These are phyloP conservation scores for Tricholaema leucomelas DNA, from an alignment of 2,113 vertebrate species.

Conservation along the genomic window DNA sequence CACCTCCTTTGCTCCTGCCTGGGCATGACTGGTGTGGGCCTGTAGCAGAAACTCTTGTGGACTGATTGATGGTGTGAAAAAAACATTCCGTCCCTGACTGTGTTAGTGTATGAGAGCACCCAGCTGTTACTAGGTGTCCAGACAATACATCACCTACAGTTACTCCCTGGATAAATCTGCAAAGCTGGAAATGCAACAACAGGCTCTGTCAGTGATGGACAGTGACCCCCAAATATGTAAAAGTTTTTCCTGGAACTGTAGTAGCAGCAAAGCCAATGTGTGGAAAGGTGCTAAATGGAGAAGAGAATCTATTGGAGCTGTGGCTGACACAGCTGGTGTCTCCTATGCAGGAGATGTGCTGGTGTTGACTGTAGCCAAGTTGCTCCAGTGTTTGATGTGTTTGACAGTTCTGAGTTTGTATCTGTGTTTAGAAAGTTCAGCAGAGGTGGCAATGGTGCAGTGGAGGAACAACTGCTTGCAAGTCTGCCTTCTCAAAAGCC, in stretches of 20 bases:
- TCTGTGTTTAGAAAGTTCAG: background rate
- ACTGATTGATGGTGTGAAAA: background rate
- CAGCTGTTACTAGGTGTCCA: constrained; percentile 19
- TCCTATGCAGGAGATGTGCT: background rate
- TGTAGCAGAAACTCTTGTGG: background rate
- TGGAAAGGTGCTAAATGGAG: background rate
- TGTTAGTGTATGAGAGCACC: background rate
- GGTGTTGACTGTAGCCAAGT: background rate
- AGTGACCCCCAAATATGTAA: background rate
- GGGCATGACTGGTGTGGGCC: background rate
- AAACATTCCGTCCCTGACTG: background rate
- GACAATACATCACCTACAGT: constrained; percentile 46
- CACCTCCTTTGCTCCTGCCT: background rate
- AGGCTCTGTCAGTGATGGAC: constrained; percentile 6
- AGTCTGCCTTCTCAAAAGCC: background rate
- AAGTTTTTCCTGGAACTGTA: background rate
- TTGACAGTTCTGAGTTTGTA: background rate
- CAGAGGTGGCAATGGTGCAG: background rate
- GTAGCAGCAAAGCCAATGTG: background rate
- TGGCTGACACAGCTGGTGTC: background rate
- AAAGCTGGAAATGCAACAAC: background rate
- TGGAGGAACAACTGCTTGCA: background rate
- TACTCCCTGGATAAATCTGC: background rate
- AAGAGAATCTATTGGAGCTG: background rate
- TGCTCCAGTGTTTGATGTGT: background rate